Percentiles rank a stretch among this genome's conserved stretches.
Evolutionary conservation across 2,797 vertebrate genomes (phyloP).

Genomic region (Eospalax fontanierii): DNA sequence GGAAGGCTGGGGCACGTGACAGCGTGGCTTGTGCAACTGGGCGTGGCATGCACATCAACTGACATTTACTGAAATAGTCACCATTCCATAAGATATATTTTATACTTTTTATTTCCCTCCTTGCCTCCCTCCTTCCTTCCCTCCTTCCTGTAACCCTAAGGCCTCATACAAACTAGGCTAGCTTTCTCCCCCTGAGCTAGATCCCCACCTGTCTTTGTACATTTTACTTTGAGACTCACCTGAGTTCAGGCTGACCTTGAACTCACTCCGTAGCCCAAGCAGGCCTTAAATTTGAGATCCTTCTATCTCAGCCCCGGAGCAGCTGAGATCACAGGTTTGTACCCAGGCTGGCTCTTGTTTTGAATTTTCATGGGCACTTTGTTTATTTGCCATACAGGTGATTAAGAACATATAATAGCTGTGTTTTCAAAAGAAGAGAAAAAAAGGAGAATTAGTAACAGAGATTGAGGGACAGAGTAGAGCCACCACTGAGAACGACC

Average conservation of each 20-base stretch:
- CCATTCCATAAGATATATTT: neutral
- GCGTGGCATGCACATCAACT: accelerated
- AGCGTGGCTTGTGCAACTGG: neutral
- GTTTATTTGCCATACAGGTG: neutral
- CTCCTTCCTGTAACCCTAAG: neutral
- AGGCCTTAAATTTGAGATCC: neutral
- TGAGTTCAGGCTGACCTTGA: neutral
- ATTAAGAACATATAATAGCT: neutral
- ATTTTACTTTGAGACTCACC: neutral
- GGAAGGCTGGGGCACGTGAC: accelerated
- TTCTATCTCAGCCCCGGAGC: neutral
- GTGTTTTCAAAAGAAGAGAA: neutral
- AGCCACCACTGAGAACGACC: neutral
- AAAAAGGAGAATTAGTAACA: neutral
- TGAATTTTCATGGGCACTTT: neutral
- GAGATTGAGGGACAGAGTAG: neutral
- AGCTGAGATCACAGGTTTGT: neutral
- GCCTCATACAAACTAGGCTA: neutral
- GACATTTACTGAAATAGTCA: neutral
- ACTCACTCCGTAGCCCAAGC: neutral
- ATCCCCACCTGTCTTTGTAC: neutral
- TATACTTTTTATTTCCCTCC: neutral
- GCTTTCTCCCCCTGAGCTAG: neutral
- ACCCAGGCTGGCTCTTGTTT: neutral
- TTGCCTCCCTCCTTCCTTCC: neutral